phyloP scores from a whole-genome alignment of 2,888 invertebrate species.

The Cerceris ruficornis region DNA sequence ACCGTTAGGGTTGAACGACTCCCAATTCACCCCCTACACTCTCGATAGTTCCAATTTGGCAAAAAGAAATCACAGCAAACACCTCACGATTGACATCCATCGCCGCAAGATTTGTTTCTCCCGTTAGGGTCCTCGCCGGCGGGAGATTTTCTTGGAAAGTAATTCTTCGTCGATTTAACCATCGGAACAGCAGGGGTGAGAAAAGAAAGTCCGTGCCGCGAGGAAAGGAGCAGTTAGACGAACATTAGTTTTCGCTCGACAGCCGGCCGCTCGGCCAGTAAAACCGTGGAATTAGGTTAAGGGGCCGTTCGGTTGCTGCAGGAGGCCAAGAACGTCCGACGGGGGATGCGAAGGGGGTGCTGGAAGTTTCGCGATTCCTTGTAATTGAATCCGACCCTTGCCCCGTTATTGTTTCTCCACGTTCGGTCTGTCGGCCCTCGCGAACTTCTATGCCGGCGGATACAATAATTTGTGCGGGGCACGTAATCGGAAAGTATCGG shows the following conservation, averaged over 20 bases:
- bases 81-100: no score
- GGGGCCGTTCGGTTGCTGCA: conserved; percentile 17
- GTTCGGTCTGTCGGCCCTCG: conserved; percentile 22
- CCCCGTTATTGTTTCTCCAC: conserved; percentile 52
- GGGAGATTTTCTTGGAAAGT: no score
- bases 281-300: conserved; percentile 55
- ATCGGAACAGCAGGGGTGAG: conserved; percentile 1
- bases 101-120: no score
- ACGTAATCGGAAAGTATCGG: conserved; percentile 44
- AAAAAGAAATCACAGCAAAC: no score
- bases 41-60: no score
- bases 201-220: conserved; percentile 31
- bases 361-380: conserved; percentile 53
- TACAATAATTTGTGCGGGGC: conserved; percentile 40
- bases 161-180: not conserved
- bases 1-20: no score
- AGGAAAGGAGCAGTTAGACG: conserved; percentile 39
- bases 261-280: conserved; percentile 31
- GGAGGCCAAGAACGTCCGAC: conserved; percentile 5
- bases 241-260: conserved; percentile 58
- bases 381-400: conserved; percentile 54
- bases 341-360: not conserved
- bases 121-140: no score
- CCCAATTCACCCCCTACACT: no score
- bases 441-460: conserved; percentile 10